Evolutionary conservation across 1,140 invertebrate species (phyloP).

Genomic region (Ylistrum balloti): DNA sequence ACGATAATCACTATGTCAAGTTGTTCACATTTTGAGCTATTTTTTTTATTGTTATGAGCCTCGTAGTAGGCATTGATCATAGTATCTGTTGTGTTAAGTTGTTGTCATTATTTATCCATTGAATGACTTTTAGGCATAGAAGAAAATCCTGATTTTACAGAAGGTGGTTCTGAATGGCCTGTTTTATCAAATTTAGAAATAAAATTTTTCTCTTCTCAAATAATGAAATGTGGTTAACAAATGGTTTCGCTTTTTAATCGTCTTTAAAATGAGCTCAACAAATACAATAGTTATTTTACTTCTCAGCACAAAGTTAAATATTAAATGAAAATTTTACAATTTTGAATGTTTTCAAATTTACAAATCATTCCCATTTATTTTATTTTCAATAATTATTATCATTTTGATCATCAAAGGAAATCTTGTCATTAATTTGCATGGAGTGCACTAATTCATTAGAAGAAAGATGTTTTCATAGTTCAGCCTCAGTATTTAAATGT

Average conservation of each 20-base stretch:
- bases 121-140: not conserved
- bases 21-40: too few relatives aligned
- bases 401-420: not conserved
- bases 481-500: not conserved
- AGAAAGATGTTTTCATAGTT: constrained; percentile 13
- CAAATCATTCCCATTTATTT: constrained; percentile 11
- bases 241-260: too few relatives aligned
- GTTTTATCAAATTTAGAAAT: not conserved
- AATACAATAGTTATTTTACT: not conserved
- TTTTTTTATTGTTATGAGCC: too few relatives aligned
- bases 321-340: constrained; percentile 33
- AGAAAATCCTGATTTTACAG: not conserved
- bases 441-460: not conserved
- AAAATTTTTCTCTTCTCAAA: not conserved
- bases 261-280: not conserved
- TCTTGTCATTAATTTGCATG: not conserved
- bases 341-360: not conserved
- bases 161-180: not conserved
- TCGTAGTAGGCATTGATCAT: too few relatives aligned
- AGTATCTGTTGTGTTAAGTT: not conserved
- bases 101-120: not conserved
- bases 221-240: not conserved
- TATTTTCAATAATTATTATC: not conserved
- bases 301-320: not conserved
- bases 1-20: too few relatives aligned